Conservation (phyloP, 2,113 vertebrate genomes). For the Blennius ocellaris region DNA sequence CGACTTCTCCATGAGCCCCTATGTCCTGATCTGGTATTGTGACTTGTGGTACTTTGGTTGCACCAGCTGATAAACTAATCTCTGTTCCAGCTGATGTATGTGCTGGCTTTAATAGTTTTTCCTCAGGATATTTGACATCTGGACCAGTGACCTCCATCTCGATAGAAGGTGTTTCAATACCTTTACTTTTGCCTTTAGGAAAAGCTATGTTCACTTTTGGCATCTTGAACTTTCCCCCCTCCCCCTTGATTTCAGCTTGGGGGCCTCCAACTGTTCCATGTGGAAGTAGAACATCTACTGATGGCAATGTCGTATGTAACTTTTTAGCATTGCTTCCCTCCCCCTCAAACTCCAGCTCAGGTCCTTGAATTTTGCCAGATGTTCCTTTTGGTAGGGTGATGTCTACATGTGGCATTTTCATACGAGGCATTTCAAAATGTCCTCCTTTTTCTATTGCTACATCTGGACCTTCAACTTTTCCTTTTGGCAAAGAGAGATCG, state of each 20-base stretch:
- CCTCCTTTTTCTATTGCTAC: conserved; percentile 12
- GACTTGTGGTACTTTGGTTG: conserved; percentile 50
- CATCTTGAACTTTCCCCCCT: conserved; percentile 50
- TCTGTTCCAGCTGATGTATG: conserved; percentile 34
- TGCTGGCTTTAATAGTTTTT: conserved; percentile 52
- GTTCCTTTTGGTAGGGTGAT: conserved; percentile 60
- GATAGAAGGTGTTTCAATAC: conserved; percentile 30
- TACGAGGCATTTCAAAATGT: conserved; percentile 49
- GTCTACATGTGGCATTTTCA: conserved; percentile 64
- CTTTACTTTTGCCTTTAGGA: conserved; percentile 58
- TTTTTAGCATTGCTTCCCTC: conserved; percentile 51
- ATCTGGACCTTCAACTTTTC: conserved; percentile 31
- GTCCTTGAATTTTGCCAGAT: conserved; percentile 8
- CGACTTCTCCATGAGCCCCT: conserved; percentile 3
- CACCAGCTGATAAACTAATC: conserved; percentile 26
- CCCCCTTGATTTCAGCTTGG: conserved; percentile 31
- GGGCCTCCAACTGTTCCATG: conserved; percentile 36
- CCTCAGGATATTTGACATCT: conserved; percentile 50
- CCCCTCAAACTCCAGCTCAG: neutral
- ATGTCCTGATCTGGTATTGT: conserved; percentile 67
- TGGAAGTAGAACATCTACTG: conserved; percentile 58
- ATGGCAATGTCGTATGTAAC: conserved; percentile 47
- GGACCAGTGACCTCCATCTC: conserved; percentile 60
- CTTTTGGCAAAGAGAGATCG: conserved; percentile 58
- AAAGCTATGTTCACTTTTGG: conserved; percentile 71